Evolutionary conservation across 92 coral and sea anemone genomes (phyloP).

Genomic region (Epizoanthus fatuus): DNA sequence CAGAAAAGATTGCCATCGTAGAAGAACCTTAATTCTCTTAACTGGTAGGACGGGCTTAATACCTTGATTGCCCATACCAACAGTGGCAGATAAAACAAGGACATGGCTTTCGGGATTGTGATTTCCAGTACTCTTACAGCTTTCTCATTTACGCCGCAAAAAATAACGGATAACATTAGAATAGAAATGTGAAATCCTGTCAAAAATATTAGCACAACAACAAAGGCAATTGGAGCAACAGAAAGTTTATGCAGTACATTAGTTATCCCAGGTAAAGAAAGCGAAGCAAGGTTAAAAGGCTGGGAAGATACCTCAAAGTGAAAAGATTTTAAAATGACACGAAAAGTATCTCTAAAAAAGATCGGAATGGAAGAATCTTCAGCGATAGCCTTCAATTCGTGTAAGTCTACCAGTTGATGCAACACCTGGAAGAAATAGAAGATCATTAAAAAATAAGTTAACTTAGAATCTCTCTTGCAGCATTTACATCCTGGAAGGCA

Average conservation of each 20-base stretch:
- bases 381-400: background rate
- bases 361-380: background rate
- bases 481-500: background rate
- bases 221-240: background rate
- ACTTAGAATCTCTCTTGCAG: background rate
- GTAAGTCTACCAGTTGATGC: background rate
- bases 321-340: background rate
- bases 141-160: background rate
- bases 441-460: background rate
- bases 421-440: background rate
- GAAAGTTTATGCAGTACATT: background rate
- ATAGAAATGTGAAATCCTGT: background rate
- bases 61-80: conserved; percentile 16
- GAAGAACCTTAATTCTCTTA: background rate
- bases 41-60: conserved; percentile 5
- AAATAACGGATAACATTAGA: background rate
- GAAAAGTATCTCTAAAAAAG: background rate
- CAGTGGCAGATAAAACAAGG: conserved; percentile 7
- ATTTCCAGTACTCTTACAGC: background rate
- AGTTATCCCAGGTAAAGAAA: background rate
- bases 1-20: conserved; percentile 18
- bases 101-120: background rate
- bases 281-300: background rate
- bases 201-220: background rate
- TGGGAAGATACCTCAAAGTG: background rate